Base-by-base conservation (phyloP, 2,888 invertebrate species). In the Eristalis pertinax region DNA sequence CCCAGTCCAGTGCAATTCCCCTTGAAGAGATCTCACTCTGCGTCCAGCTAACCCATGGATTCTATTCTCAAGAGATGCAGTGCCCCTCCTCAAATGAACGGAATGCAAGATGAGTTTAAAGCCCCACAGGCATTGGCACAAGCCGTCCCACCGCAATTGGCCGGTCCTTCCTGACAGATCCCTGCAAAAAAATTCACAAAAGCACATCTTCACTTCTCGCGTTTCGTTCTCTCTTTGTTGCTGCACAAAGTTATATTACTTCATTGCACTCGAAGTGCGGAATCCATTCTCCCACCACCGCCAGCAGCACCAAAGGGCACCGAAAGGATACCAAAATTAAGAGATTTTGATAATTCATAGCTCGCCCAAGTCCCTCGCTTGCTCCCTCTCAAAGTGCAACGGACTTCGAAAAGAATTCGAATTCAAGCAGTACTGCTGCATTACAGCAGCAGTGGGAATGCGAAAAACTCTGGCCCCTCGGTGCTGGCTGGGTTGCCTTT, bases 281-380 rank as follows among this genome's bases (percentile, higher is more conserved):
- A 78, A 82, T 82, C 70, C 73, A 68, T 83, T 79, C 69, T 35
- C 41, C 50, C 19, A 50, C 50, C 56, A 56, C 38, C 38, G 2
- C 38, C 13, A 35, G 10, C 35, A 35, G 10, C 35, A 8, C 77
- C 77, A 73, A 76, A 76, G 77, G 67, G 65, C 77, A 72, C 74
- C 82, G 72, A 78, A 83, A 58, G 75, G 86, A 86, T 83, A 56
- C 70, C 32, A 68, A 50, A 86, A 86, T 86, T 86, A 86, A 82
- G 72, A 83, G 64, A 83, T 83, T 86, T 86, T 83, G 74, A 82
- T 82, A 86, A 86, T 86, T 86, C 83, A 86, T 86, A 86, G 70
- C 78, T 50, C 19, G 67, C 65, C 70, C 74, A 79, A 70, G 2
- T 11, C 4, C 22, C 2, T 15, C 35, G n/a, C 4, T 35, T 0